phyloP scores from a whole-genome alignment of 2,888 invertebrate species.

The Augochlorella aurata region DNA sequence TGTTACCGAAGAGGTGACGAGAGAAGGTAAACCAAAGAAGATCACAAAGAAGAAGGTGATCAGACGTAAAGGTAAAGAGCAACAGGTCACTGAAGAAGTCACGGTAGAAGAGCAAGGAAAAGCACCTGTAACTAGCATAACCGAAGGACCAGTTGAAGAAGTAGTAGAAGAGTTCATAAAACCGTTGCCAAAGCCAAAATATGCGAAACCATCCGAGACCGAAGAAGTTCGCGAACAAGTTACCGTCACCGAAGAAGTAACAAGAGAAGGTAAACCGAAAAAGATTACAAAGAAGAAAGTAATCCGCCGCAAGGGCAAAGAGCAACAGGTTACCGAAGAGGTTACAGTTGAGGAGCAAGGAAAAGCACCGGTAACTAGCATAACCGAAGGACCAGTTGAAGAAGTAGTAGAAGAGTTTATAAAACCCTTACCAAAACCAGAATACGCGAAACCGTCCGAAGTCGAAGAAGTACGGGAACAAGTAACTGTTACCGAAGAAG shows the following conservation, averaged over 20 bases:
- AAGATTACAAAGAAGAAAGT: conserved; percentile 60
- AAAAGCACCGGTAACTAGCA: conserved; percentile 74
- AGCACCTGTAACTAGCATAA: background rate
- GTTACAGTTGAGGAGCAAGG: conserved; percentile 55
- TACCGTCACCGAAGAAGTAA: conserved; percentile 26
- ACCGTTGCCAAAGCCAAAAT: too few species aligned
- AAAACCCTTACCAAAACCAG: conserved; percentile 40
- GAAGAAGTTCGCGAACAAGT: conserved; percentile 43
- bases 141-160: background rate
- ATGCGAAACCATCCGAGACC: conserved; percentile 51
- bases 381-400: conserved; percentile 54
- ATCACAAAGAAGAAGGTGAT: conserved; percentile 58
- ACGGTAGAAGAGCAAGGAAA: conserved; percentile 59
- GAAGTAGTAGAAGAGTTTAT: conserved; percentile 53
- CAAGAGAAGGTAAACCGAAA: conserved; percentile 78
- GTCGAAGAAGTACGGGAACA: conserved; percentile 62
- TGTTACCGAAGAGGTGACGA: conserved; percentile 65
- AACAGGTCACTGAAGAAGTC: conserved; percentile 73
- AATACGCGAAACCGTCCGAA: conserved; percentile 58
- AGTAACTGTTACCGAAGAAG: conserved; percentile 70
- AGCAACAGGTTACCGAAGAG: conserved; percentile 71
- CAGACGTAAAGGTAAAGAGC: conserved; percentile 64
- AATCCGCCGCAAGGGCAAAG: conserved; percentile 54
- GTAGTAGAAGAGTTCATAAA: too few species aligned
- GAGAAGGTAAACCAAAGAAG: conserved; percentile 71